These are phyloP conservation scores for Conops quadrifasciatus DNA, from an alignment of 2,888 invertebrate genomes.

Conservation along the genomic window DNA sequence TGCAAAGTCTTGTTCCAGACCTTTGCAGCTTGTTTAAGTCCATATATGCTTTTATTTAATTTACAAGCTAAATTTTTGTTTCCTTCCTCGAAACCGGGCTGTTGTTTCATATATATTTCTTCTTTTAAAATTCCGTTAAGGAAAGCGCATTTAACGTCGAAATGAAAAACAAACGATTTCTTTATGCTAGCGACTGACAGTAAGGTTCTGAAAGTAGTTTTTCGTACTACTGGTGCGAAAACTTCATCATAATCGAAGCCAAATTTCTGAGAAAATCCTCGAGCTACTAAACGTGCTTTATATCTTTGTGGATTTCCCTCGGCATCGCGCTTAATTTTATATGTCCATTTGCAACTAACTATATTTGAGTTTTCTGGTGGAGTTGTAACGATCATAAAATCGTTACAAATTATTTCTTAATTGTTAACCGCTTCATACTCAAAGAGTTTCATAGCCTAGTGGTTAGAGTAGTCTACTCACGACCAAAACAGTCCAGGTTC, in stretches of 20 bases:
- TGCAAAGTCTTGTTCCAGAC: neutral
- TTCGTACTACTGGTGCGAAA: conserved; percentile 18
- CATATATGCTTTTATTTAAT: neutral
- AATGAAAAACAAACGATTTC: neutral
- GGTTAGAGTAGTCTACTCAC: too few relatives aligned
- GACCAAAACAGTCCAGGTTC: too few relatives aligned
- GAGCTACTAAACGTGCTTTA: conserved; percentile 12
- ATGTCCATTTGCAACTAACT: conserved; percentile 9
- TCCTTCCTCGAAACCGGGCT: too few relatives aligned
- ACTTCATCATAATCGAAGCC: conserved; percentile 12
- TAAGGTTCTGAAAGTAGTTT: conserved; percentile 14
- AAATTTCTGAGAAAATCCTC: conserved; percentile 4
- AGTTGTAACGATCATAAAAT: too few relatives aligned
- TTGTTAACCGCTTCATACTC: too few relatives aligned
- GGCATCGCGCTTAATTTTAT: conserved; percentile 5
- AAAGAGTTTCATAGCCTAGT: too few relatives aligned
- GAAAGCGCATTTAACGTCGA: conserved; percentile 7
- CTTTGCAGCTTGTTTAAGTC: neutral
- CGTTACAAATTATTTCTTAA: too few relatives aligned
- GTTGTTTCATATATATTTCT: conserved; percentile 5
- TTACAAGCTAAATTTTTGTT: neutral
- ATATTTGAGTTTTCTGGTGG: neutral
- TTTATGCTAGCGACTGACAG: neutral
- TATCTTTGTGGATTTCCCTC: conserved; percentile 1
- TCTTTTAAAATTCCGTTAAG: conserved; percentile 14